phyloP scores from a whole-genome alignment of 2,797 vertebrate species.

The Neosilurus mollespiculum region DNA sequence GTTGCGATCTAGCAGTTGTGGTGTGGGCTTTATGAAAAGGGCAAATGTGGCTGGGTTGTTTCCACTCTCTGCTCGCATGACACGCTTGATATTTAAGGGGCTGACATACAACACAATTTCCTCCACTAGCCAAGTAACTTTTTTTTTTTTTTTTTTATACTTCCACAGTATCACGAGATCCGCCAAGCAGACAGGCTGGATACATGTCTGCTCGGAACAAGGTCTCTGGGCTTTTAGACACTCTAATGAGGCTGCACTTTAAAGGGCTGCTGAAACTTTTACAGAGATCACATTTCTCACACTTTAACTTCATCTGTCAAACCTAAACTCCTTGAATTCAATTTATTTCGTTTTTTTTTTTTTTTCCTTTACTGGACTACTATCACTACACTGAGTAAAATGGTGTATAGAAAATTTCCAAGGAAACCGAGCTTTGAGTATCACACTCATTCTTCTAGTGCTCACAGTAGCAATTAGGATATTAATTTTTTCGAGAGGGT shows the following conservation, averaged over 20 bases:
- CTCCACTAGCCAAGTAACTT: conserved; percentile 35
- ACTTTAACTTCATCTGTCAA: conserved; percentile 32
- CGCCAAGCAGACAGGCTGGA: conserved; percentile 26
- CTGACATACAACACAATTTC: conserved; percentile 48
- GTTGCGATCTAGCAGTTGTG: conserved; percentile 16
- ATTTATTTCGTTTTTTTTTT: not conserved
- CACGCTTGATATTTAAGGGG: conserved; percentile 57
- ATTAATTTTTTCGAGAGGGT: not conserved
- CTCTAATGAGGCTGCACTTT: conserved; percentile 42
- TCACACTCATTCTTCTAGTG: not conserved
- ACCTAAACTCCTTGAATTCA: conserved; percentile 10
- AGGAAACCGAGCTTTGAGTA: not conserved
- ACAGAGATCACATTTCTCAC: conserved; percentile 23
- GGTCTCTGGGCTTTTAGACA: conserved; percentile 44
- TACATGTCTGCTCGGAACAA: conserved; percentile 40
- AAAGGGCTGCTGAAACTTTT: conserved; percentile 42
- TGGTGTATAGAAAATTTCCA: not conserved
- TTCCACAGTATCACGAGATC: conserved; percentile 21
- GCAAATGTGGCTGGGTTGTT: conserved; percentile 53
- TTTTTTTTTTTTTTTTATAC: not conserved
- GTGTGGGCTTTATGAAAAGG: conserved; percentile 57
- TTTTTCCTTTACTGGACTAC: too few species aligned
- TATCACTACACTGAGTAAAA: too few species aligned
- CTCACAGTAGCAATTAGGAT: not conserved
- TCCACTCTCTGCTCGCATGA: conserved; percentile 53